Evolutionary conservation across 2,113 vertebrate genomes (phyloP).

Genomic region (Lepus europaeus): DNA sequence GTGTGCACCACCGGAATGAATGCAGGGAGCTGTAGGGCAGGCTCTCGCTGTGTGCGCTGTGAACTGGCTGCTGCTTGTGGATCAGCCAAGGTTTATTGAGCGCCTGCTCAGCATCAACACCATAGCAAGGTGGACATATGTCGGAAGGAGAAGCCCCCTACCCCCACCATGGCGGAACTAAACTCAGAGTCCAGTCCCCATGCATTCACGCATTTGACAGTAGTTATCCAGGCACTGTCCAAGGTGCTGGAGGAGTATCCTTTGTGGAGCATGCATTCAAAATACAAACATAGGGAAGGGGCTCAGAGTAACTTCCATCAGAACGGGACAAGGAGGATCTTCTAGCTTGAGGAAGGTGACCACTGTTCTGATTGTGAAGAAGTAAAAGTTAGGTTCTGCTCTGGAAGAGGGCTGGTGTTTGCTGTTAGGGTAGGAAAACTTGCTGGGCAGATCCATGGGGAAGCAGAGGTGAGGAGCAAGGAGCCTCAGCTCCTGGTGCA

Average conservation of each 20-base stretch:
- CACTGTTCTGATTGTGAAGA: not conserved
- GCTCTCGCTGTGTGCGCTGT: not conserved
- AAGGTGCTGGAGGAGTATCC: not conserved
- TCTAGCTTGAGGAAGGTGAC: not conserved
- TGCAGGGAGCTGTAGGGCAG: fast-evolving
- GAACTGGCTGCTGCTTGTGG: not conserved
- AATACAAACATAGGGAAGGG: not conserved
- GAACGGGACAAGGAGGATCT: not conserved
- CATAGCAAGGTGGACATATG: not conserved
- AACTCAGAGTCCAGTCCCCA: not conserved
- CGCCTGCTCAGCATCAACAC: not conserved
- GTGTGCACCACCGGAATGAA: fast-evolving
- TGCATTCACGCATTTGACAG: too few species aligned
- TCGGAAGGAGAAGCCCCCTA: not conserved
- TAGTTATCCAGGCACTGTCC: not conserved
- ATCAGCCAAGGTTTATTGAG: not conserved
- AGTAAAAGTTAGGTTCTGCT: not conserved
- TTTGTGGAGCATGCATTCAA: not conserved
- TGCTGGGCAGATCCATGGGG: not conserved
- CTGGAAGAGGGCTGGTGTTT: not conserved
- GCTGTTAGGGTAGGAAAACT: not conserved
- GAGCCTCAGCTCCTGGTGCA: too few species aligned
- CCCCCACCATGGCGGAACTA: not conserved
- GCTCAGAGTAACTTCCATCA: not conserved
- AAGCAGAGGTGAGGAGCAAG: not conserved